A percentile compares a stretch with the other conserved stretches of the same genome.
Conservation (phyloP, 2,113 vertebrate species). For the Rhinopomastus cyanomelas region DNA sequence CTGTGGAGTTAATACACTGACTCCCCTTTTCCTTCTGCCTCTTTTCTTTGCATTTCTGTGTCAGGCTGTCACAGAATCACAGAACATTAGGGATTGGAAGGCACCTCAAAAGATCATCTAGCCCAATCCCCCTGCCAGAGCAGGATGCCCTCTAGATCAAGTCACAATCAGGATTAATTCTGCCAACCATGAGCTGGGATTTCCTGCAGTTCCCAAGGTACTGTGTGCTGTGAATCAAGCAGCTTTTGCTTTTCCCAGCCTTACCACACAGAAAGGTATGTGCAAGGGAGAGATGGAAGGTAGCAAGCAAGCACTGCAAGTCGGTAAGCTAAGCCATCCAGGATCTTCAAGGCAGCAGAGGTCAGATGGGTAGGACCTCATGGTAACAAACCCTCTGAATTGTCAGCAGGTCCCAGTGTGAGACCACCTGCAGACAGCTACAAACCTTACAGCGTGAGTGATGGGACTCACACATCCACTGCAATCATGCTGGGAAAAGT, state of each 20-base stretch:
- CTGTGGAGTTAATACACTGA: constrained; percentile 11
- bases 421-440: not conserved
- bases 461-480: not conserved
- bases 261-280: not conserved
- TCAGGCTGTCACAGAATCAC: no score
- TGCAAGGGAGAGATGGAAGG: not conserved
- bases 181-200: not conserved
- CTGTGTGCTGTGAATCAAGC: not conserved
- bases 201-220: not conserved
- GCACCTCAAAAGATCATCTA: no score
- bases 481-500: not conserved
- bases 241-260: not conserved
- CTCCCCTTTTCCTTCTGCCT: not conserved
- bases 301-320: not conserved
- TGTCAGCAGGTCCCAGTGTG: not conserved
- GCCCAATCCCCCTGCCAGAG: no score
- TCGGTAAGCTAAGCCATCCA: not conserved
- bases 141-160: no score
- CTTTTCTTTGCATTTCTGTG: constrained; percentile 24
- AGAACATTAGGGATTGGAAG: no score
- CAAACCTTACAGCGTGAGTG: accelerated
- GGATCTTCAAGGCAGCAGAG: not conserved
- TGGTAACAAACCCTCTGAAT: not conserved
- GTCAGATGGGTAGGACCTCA: not conserved
- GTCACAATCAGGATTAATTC: not conserved